Percentiles rank a stretch among this genome's conserved stretches.
phyloP scores from a whole-genome alignment of 2,113 vertebrate genomes.

The Charadrius vociferus region DNA sequence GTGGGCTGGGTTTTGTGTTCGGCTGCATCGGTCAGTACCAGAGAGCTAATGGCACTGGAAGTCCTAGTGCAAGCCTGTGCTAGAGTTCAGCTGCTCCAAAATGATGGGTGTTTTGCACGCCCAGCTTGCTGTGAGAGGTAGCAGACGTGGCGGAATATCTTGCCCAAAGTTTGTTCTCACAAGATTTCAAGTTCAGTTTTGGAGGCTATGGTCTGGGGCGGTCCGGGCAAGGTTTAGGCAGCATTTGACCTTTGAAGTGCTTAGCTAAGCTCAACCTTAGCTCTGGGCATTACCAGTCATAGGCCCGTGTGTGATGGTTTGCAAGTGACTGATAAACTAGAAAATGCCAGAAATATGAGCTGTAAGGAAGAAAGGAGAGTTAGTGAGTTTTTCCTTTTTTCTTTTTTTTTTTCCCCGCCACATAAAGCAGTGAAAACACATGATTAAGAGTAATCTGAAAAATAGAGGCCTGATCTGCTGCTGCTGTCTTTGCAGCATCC shows the following conservation, averaged over 20 bases:
- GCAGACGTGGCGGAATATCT: not conserved
- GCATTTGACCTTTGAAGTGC: not conserved
- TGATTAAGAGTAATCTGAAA: not conserved
- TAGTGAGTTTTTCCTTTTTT: not conserved
- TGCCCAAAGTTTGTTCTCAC: not conserved
- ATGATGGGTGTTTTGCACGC: fast-evolving
- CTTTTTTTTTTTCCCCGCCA: not conserved
- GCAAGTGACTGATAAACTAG: not conserved
- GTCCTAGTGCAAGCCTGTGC: too few species aligned
- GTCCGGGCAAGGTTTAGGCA: not conserved
- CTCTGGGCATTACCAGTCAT: not conserved
- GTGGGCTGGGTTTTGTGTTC: too few species aligned
- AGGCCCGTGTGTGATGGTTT: fast-evolving
- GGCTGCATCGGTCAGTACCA: too few species aligned
- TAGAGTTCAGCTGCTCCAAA: too few species aligned
- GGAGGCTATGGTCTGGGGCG: not conserved
- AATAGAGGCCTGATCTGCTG: not conserved
- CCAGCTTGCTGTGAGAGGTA: not conserved
- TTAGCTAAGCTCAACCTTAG: not conserved
- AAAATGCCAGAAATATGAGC: not conserved
- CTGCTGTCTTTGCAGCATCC: not conserved
- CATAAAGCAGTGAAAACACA: not conserved
- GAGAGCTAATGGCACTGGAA: too few species aligned
- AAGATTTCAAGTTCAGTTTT: not conserved
- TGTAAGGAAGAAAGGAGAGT: not conserved